Base-by-base conservation (phyloP, 2,888 invertebrate species). In the Drosophila paramelanica region DNA sequence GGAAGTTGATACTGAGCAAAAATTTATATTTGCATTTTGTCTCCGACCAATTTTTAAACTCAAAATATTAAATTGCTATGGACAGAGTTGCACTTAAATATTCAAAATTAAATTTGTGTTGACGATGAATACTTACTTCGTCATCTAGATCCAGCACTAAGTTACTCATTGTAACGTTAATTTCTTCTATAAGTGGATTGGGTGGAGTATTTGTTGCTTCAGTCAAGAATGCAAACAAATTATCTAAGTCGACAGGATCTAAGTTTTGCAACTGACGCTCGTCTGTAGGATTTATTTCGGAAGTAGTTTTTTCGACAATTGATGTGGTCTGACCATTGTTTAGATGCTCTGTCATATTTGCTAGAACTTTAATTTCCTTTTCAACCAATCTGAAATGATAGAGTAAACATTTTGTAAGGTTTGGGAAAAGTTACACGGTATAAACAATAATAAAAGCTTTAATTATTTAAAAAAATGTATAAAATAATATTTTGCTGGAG, bases 201-300 rank as follows among this genome's bases (percentile, higher is more conserved):
- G 93, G 94, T 84, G 93, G 94, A 13, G 93, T 93, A 36, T 93
- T 93, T 1, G 94, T 94, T 41, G 96, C 96, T 82, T 97, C 97
- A 0, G 97, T 96, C 23, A 98, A 93, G 93, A 98, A 98, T 64
- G 97, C 97, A 93, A 98, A 98, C 83, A 98, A 93, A 92, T 97
- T 97, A 92, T 98, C 98, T 85, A 98, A 93, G 91, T 97, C 97
- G 0, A 97, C 96, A 0, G 96, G 96, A 88, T 96, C 96, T 8
- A 95, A 92, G 74, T 84, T 93, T 90, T 67, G 93, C 72, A 53
- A 91, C 52, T 84, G 81, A 0, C 79, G 73, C n/a, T 89, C 79
- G 49, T 88, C 89, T 5, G 73, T 74, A 23, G 64, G 3, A 14
- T 20, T 41, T 0, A 23, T 39, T 45, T 51, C 47, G 1, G 27